Evolutionary conservation across 2,113 vertebrate species (phyloP).

Genomic region (Cygnus buccinator): DNA sequence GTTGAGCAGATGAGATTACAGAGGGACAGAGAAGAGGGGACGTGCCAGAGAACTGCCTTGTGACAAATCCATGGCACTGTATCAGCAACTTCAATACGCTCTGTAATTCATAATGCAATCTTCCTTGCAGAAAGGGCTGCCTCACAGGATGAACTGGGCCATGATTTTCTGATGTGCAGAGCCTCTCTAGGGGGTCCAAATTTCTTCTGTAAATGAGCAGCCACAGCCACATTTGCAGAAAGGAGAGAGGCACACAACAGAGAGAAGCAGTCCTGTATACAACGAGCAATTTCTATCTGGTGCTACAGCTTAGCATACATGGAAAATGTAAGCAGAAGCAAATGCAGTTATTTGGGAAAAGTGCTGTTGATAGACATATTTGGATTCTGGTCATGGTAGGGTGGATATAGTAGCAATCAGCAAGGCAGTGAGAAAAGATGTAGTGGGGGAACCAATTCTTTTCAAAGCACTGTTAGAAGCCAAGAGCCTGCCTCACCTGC

Average conservation of each 20-base stretch:
- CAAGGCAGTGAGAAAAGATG: not conserved
- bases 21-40: not conserved
- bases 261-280: not conserved
- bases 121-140: not conserved
- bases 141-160: not conserved
- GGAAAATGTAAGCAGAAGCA: not conserved
- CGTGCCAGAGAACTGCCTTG: accelerated
- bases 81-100: not conserved
- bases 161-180: not conserved
- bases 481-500: not conserved
- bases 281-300: not conserved
- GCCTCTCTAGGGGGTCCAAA: not conserved
- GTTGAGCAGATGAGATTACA: not conserved
- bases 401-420: not conserved
- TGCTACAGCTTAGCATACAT: not conserved
- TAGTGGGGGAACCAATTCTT: not conserved
- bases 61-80: not conserved
- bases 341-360: not conserved
- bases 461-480: not conserved
- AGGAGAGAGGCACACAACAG: not conserved
- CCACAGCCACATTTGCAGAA: not conserved
- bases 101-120: not conserved
- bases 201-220: not conserved
- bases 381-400: not conserved
- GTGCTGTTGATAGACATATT: not conserved